Evolutionary conservation across 2,797 vertebrate genomes (phyloP).

Genomic region (Phataginus tricuspis): DNA sequence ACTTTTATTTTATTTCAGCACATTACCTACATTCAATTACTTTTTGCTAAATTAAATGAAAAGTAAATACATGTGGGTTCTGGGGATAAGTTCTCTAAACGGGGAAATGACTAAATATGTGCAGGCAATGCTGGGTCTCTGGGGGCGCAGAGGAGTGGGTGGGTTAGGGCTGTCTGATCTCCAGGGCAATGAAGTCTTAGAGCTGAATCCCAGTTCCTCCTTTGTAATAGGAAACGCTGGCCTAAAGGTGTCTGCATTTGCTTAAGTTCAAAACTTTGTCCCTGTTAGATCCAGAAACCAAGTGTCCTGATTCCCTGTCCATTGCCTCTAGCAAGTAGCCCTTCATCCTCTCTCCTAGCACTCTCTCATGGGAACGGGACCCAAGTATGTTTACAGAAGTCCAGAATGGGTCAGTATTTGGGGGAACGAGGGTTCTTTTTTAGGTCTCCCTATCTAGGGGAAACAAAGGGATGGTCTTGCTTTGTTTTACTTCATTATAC

Average conservation of each 20-base stretch:
- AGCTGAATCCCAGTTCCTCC: neutral
- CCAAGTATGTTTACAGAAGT: neutral
- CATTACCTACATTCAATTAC: neutral
- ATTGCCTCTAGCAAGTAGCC: neutral
- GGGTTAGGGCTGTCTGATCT: neutral
- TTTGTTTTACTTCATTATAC: neutral
- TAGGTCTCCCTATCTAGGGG: neutral
- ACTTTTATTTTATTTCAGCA: slow-evolving; percentile 55
- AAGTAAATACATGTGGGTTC: neutral
- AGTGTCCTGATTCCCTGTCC: neutral
- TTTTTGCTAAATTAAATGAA: slow-evolving; percentile 29
- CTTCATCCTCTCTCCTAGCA: neutral
- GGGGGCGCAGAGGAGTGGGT: neutral
- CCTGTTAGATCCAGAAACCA: neutral
- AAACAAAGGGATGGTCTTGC: neutral
- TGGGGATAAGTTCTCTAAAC: neutral
- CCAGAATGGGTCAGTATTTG: neutral
- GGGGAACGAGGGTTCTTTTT: neutral
- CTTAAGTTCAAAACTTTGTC: neutral
- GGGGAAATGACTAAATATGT: neutral
- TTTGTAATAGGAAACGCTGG: neutral
- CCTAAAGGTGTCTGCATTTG: neutral
- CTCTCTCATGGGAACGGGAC: neutral
- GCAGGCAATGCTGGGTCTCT: no score
- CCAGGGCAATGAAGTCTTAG: neutral